Base-by-base conservation (phyloP, 2,113 vertebrate species). In the Climacteris rufus region DNA sequence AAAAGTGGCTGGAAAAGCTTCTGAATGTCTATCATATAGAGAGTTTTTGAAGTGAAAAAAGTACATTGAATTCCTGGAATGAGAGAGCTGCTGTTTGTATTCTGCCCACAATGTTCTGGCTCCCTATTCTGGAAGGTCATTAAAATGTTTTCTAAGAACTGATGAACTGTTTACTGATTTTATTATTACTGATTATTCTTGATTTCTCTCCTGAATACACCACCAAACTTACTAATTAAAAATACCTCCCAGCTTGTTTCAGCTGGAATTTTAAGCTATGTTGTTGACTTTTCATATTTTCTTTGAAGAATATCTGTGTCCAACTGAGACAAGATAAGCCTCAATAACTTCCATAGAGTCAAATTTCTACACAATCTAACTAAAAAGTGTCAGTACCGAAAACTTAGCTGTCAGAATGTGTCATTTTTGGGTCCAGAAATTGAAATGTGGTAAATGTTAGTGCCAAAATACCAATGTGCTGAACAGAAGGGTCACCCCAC, bases 161-260 rank as follows among this genome's bases (percentile, higher is more conserved):
- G 88, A 75, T 63, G 39, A 96, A 83, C 47, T 94, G 40, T 94
- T 94, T 92, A 70, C 76, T 78, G 59, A 88, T 83, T 95, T 94
- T 83, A 50, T 88, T 90, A 45, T 92, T 77, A 70, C 71, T 83
- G 70, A 84, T 85, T 91, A 83, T 88, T 79, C 30, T 74, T 69
- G 47, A 78, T 92, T 86, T 86, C 40, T 92, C 75, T 83, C 59
- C 69, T 69, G 92, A 96, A 96, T 83, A 92, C 40, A 59, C 28
- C 92, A 92, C 59, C 33, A 80, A 97, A 94, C 37, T 74, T 92
- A 94, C 91, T 96, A 31, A 78, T 96, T 95, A 95, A 83, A 94
- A 97, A 95, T 87, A 86, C 68, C 90, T 96, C 83, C 93, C 84
- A 96, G 68, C 56, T 93, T 95, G 86, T 94, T 98, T 96, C 76